A percentile compares a stretch with the other conserved stretches of the same genome.
Conservation (phyloP, 2,888 invertebrate genomes). For the Dasypolia templi region DNA sequence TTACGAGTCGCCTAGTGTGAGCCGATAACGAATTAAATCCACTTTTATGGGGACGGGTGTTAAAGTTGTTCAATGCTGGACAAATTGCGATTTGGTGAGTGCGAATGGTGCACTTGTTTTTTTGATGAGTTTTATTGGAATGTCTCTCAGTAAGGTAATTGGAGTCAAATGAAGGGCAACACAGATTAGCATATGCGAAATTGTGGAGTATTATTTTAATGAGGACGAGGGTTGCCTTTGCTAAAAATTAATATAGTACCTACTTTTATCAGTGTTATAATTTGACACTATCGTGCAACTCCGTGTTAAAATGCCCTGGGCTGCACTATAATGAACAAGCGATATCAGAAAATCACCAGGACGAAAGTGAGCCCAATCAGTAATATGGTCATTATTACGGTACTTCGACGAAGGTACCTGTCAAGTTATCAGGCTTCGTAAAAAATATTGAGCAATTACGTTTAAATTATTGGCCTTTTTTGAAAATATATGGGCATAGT, state of each 20-base stretch:
- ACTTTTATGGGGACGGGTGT: slow-evolving; percentile 50
- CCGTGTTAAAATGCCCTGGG: not conserved
- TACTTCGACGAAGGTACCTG: slow-evolving; percentile 54
- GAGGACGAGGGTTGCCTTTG: not conserved
- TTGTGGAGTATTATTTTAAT: not conserved
- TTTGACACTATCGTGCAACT: not conserved
- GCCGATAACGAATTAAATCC: slow-evolving; percentile 56
- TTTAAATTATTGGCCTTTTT: slow-evolving; percentile 46
- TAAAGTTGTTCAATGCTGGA: slow-evolving; percentile 33
- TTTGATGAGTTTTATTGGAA: slow-evolving; percentile 34
- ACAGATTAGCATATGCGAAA: not conserved
- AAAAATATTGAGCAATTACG: slow-evolving; percentile 56
- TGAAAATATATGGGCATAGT: slow-evolving; percentile 22
- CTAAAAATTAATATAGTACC: too few species aligned
- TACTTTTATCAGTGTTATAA: too few species aligned
- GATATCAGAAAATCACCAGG: slow-evolving; percentile 17
- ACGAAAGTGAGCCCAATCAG: slow-evolving; percentile 40
- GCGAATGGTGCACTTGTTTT: slow-evolving; percentile 13
- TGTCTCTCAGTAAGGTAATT: slow-evolving; percentile 13
- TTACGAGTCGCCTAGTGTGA: slow-evolving; percentile 57
- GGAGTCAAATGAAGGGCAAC: slow-evolving; percentile 4
- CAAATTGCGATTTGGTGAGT: slow-evolving; percentile 36
- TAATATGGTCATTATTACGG: slow-evolving; percentile 60
- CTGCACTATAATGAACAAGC: slow-evolving; percentile 7
- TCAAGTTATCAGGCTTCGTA: slow-evolving; percentile 46